These are phyloP conservation scores for Noctua pronuba DNA, from an alignment of 2,888 invertebrate genomes.

Conservation along the genomic window DNA sequence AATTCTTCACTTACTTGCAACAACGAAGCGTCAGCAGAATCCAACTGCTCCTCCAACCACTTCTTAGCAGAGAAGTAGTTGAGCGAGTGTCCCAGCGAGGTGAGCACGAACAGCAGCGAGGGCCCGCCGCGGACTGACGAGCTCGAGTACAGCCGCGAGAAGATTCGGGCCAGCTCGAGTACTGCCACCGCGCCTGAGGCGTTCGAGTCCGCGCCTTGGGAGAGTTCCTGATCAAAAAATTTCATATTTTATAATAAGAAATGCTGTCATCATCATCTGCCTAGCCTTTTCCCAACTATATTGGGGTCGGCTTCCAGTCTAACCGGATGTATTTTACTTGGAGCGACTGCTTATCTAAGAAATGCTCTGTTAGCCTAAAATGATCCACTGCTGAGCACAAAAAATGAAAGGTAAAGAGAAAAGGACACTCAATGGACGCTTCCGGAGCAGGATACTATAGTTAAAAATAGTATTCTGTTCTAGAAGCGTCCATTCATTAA, in stretches of 20 bases:
- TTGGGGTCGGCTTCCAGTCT: no score
- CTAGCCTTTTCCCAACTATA: no score
- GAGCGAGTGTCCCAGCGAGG: constrained; percentile 96
- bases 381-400: no score
- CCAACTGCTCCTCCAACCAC: constrained; percentile 98
- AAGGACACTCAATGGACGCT: not conserved
- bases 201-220: constrained; percentile 97
- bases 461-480: no score
- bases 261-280: no score
- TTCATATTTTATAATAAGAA: not conserved
- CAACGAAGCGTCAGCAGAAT: constrained; percentile 93
- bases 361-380: not conserved
- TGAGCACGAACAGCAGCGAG: constrained; percentile 96
- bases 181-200: constrained; percentile 97
- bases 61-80: constrained; percentile 99
- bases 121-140: constrained; percentile 93
- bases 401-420: not conserved
- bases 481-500: not conserved
- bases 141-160: constrained; percentile 96
- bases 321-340: no score
- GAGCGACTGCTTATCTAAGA: no score
- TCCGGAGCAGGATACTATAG: no score
- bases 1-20: constrained; percentile 91
- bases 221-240: constrained; percentile 92
- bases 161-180: constrained; percentile 96